A percentile compares a stretch with the other conserved stretches of the same genome.
These are phyloP conservation scores for Mustela nigripes DNA, from an alignment of 2,113 vertebrate genomes.

Conservation along the genomic window DNA sequence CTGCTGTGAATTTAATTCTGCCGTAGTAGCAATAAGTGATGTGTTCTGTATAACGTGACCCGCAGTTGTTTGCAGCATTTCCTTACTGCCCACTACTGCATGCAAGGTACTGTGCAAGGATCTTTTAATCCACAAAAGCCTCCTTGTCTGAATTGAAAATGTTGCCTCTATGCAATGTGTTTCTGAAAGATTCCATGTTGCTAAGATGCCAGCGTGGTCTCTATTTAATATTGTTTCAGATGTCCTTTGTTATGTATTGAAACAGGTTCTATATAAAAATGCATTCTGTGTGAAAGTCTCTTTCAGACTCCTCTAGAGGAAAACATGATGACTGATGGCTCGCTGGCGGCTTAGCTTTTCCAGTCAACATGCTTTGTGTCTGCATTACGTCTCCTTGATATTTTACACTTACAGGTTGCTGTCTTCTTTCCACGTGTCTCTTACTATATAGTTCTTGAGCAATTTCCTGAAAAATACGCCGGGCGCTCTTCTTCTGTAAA, in stretches of 20 bases:
- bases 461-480: constrained; percentile 88
- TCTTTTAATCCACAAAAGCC: background rate
- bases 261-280: background rate
- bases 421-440: constrained; percentile 65
- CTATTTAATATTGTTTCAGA: background rate
- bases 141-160: background rate
- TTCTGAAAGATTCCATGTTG: background rate
- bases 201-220: background rate
- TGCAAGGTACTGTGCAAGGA: background rate
- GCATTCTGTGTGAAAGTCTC: background rate
- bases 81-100: background rate
- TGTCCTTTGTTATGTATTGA: background rate
- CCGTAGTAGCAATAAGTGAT: background rate
- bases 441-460: constrained; percentile 88
- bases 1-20: constrained; percentile 7
- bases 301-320: background rate
- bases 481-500: constrained; percentile 75
- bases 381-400: background rate
- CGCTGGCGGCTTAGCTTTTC: background rate
- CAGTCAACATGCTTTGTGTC: background rate
- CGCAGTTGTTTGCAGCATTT: background rate
- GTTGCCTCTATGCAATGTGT: background rate
- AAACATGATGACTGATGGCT: background rate
- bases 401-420: constrained; percentile 83
- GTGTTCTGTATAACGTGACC: background rate